These are phyloP conservation scores for Aptenodytes patagonicus DNA, from an alignment of 2,113 vertebrate species.

Conservation along the genomic window DNA sequence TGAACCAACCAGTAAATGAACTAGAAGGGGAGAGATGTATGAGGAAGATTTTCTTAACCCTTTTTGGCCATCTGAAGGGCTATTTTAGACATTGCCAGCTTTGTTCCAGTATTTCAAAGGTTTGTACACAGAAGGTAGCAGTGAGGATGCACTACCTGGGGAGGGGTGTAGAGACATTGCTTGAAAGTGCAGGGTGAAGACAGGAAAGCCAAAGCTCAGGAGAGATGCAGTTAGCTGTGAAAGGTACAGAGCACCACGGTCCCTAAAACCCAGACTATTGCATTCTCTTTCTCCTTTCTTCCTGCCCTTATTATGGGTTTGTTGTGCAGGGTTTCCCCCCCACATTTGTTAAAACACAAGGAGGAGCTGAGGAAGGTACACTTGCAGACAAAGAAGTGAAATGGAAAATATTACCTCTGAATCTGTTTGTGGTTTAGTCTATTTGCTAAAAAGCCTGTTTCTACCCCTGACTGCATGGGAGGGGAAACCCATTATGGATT, in stretches of 20 bases:
- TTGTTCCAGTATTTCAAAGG: not conserved
- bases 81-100: not conserved
- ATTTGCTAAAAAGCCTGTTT: slow-evolving; percentile 3
- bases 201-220: not conserved
- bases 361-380: not conserved
- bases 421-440: not conserved
- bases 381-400: not conserved
- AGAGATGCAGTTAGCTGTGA: not conserved
- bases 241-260: not conserved
- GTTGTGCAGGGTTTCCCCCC: not conserved
- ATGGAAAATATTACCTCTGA: slow-evolving; percentile 15
- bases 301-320: not conserved
- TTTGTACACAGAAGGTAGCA: not conserved
- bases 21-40: not conserved
- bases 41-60: not conserved
- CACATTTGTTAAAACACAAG: rapidly evolving
- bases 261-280: not conserved
- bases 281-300: not conserved
- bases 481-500: slow-evolving; percentile 35
- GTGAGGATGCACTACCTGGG: not conserved
- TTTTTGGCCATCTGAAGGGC: not conserved
- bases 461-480: not conserved
- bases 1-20: not conserved
- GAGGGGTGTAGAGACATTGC: not conserved
- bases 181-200: not conserved